phyloP scores from a whole-genome alignment of 92 coral and sea anemone species.

The Blastomussa wellsi region DNA sequence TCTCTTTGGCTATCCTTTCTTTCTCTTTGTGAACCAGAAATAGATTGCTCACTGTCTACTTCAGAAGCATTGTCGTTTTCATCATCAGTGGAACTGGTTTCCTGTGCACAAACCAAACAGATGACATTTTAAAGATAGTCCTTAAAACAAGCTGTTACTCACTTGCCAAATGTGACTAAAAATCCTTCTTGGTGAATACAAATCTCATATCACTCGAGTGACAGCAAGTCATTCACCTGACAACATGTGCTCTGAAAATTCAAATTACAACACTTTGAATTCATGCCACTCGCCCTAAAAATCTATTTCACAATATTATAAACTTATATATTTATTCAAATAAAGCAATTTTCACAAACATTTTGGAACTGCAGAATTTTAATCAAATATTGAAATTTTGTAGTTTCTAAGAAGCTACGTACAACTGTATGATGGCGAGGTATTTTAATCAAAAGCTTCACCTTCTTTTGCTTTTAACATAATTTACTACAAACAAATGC shows the following conservation, averaged over 20 bases:
- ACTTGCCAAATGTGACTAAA: background rate
- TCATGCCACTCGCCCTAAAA: background rate
- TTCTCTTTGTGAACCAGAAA: background rate
- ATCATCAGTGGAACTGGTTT: constrained; percentile 30
- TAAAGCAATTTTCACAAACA: too few species aligned
- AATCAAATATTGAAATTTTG: too few species aligned
- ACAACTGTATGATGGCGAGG: background rate
- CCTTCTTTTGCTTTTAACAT: background rate
- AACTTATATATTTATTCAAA: too few species aligned
- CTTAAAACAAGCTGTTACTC: background rate
- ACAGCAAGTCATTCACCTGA: constrained; percentile 8
- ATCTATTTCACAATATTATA: too few species aligned
- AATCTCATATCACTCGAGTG: constrained; percentile 3
- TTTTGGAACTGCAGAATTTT: too few species aligned
- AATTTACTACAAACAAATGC: background rate
- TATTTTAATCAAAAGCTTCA: background rate
- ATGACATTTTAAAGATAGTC: background rate
- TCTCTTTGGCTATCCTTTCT: background rate
- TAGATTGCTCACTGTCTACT: background rate
- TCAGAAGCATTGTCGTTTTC: background rate
- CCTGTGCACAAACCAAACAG: constrained; percentile 30
- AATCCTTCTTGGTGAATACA: background rate
- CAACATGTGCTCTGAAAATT: constrained; percentile 12
- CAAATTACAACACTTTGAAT: background rate
- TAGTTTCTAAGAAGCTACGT: background rate